Evolutionary conservation across 1,140 invertebrate species (phyloP), one percentile per base, ranked within the genome.

Genomic region (Papilio machaon): DNA sequence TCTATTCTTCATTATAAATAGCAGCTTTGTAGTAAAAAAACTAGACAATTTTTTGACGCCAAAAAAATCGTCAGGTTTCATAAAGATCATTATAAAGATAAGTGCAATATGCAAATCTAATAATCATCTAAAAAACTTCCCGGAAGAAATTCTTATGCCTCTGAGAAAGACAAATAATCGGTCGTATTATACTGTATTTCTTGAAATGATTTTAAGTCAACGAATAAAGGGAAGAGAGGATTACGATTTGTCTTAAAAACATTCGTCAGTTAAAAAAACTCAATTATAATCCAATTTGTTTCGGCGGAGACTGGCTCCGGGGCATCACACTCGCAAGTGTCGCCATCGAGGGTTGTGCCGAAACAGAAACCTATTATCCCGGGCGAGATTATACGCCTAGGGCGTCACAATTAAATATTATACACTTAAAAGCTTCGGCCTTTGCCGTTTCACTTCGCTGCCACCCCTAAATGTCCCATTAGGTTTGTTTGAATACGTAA

Each of bases 401-500:
- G 94, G 94, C 94, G 91, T 94, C 91, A 95, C 95, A 95, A 95
- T 95, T 95, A 95, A 95, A 95, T 94, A 94, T 94, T 93, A 94
- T 94, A 94, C 94, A 95, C 93, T 95, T 95, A 95, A 95, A 94
- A 94, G 94, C 94, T 94, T 94, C 94, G 92, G 90, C 91, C 92
- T 95, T 94, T 92, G 92, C 93, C 91, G 92, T 95, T 94, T 95
- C 92, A 92, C 92, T 93, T 92, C 89, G 90, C 89, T 94, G 92
- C 92, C 92, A 94, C 92, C 93, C 93, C 93, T 94, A 94, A 94
- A 94, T 94, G 92, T 94, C 92, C 93, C 90, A 94, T 94, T 94
- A 94, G 92, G 90, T 93, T 89, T 94, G 93, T 94, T 94, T 94
- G 93, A 94, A 94, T 94, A 94, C 92, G 91, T 94, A 94, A 94